These are phyloP conservation scores for Uloborus diversus DNA, from an alignment of 1,140 invertebrate species.

Conservation along the genomic window DNA sequence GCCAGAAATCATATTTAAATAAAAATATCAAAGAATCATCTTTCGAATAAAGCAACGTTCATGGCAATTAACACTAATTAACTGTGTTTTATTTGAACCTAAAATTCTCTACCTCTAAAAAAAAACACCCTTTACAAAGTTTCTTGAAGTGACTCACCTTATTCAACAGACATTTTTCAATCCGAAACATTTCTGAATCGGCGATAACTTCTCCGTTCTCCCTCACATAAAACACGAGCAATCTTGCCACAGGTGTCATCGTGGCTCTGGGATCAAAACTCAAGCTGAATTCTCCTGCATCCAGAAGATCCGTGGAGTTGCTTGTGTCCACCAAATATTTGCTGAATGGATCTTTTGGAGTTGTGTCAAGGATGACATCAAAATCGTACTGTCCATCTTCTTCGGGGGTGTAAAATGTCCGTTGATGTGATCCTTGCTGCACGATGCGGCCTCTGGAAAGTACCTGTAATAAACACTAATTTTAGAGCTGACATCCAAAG, in stretches of 20 bases:
- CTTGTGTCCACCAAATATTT: neutral
- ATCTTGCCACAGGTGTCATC: slow-evolving; percentile 59
- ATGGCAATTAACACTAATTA: too few relatives aligned
- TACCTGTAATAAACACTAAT: slow-evolving; percentile 31
- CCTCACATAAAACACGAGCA: slow-evolving; percentile 81
- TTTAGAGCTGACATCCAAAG: neutral
- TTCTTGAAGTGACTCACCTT: slow-evolving; percentile 65
- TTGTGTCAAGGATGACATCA: neutral
- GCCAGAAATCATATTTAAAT: too few relatives aligned
- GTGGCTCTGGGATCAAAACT: slow-evolving; percentile 21
- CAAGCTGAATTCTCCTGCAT: slow-evolving; percentile 53
- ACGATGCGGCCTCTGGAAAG: slow-evolving; percentile 61
- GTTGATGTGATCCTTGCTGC: slow-evolving; percentile 57
- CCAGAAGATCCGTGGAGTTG: neutral
- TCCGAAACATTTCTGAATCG: slow-evolving; percentile 66
- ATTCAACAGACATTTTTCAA: slow-evolving; percentile 70
- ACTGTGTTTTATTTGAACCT: too few relatives aligned
- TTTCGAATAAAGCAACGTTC: too few relatives aligned
- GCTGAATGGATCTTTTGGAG: slow-evolving; percentile 25
- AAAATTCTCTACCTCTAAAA: too few relatives aligned
- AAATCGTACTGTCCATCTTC: slow-evolving; percentile 3
- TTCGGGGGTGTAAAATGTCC: slow-evolving; percentile 61
- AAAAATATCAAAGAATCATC: too few relatives aligned
- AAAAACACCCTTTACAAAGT: too few relatives aligned
- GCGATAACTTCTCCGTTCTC: slow-evolving; percentile 76